Evolutionary conservation across 2,797 vertebrate species (phyloP).

Genomic region (Anguilla marmorata): DNA sequence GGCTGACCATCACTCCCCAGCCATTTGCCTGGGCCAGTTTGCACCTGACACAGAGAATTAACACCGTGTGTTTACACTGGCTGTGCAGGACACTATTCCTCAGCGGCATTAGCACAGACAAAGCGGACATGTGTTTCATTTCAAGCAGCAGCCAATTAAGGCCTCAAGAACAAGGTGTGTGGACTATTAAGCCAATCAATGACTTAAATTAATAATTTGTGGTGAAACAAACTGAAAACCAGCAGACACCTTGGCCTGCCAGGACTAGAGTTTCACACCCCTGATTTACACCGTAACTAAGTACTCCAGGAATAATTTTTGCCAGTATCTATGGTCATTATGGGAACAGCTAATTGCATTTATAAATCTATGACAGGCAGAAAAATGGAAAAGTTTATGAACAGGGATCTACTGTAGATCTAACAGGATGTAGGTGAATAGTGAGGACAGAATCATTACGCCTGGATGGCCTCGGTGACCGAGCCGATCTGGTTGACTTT

Average conservation of each 20-base stretch:
- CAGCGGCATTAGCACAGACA: not conserved
- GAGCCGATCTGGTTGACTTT: slow-evolving; percentile 96
- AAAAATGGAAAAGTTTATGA: not conserved
- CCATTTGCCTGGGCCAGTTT: slow-evolving; percentile 92
- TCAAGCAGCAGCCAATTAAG: too few species aligned
- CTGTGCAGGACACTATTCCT: not conserved
- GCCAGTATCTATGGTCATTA: not conserved
- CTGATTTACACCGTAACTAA: not conserved
- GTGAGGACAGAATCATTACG: slow-evolving; percentile 69
- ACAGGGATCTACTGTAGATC: not conserved
- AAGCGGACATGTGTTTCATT: not conserved
- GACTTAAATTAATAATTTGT: too few species aligned
- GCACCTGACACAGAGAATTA: slow-evolving; percentile 68
- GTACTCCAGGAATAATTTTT: not conserved
- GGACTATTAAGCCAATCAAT: too few species aligned
- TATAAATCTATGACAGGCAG: not conserved
- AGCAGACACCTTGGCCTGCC: too few species aligned
- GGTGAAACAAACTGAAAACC: too few species aligned
- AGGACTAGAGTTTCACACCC: not conserved
- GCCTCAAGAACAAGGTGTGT: too few species aligned
- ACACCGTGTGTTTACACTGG: not conserved
- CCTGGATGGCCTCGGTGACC: slow-evolving; percentile 89
- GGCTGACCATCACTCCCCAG: slow-evolving; percentile 96
- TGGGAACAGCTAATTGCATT: not conserved
- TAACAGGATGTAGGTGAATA: not conserved